Percentiles rank a stretch among this genome's conserved stretches.
These are phyloP conservation scores for Desmophyllum pertusum DNA, from an alignment of 92 coral and sea anemone species.

Conservation along the genomic window DNA sequence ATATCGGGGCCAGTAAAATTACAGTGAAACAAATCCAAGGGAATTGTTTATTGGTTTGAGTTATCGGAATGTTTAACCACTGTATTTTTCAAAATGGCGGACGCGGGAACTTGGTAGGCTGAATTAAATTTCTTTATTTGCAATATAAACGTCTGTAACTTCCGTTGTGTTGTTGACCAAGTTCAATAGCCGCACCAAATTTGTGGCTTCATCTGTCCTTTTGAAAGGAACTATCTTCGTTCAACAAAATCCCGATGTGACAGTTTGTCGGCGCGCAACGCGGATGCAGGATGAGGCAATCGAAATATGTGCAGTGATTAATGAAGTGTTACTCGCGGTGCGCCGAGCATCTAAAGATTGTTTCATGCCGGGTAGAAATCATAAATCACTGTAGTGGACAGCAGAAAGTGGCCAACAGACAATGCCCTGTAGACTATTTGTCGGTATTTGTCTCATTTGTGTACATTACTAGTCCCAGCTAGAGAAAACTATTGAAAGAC, in stretches of 20 bases:
- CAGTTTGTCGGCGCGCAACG: background rate
- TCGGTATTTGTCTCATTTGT: background rate
- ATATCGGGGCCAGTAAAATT: too few relatives aligned
- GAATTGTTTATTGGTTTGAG: too few relatives aligned
- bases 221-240: background rate
- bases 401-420: background rate
- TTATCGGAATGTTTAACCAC: too few relatives aligned
- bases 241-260: background rate
- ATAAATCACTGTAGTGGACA: slow-evolving; percentile 12
- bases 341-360: background rate
- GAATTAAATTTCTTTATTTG: background rate
- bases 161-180: slow-evolving; percentile 34
- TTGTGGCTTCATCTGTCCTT: slow-evolving; percentile 17
- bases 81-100: background rate
- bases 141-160: background rate
- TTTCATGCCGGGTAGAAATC: background rate
- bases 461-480: background rate
- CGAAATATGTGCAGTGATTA: background rate
- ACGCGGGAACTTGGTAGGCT: slow-evolving; percentile 4
- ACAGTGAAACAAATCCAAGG: too few relatives aligned
- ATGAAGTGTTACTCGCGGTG: slow-evolving; percentile 7
- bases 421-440: background rate
- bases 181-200: background rate
- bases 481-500: background rate
- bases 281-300: background rate